phyloP scores from a whole-genome alignment of 2,113 vertebrate genomes.

The Lasiurus cinereus region DNA sequence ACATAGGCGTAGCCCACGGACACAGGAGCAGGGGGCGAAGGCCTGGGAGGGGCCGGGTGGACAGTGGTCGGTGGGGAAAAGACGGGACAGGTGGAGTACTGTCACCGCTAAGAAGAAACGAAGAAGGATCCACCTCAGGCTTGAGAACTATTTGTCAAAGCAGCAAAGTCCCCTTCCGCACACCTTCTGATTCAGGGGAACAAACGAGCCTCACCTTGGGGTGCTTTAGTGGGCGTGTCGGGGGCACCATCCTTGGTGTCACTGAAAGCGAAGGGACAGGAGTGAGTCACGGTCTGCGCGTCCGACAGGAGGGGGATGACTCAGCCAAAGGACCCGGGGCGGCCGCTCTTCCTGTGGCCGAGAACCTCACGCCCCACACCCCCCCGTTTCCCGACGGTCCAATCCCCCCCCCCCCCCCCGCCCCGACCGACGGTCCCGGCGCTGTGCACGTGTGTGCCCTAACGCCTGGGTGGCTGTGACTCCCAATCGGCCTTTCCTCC shows the following conservation, averaged over 20 bases:
- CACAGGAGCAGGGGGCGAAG: too few species aligned
- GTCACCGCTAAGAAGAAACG: too few species aligned
- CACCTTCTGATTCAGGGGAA: constrained; percentile 17
- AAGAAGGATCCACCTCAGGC: neutral
- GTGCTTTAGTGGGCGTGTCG: neutral
- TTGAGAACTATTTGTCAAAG: neutral
- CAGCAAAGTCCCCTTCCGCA: neutral
- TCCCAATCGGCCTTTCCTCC: neutral
- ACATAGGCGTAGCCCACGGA: too few species aligned
- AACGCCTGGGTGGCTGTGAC: neutral
- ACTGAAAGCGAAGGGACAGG: constrained; percentile 65
- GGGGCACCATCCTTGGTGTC: neutral
- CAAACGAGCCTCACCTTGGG: constrained; percentile 65
- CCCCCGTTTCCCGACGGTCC: neutral
- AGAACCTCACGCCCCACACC: neutral
- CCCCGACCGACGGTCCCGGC: neutral
- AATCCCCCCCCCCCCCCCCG: neutral
- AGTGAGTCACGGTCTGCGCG: neutral
- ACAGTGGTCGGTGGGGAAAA: too few species aligned
- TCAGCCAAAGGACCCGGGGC: neutral
- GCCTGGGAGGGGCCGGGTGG: too few species aligned
- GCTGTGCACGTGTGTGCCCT: neutral
- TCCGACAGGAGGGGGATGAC: constrained; percentile 27
- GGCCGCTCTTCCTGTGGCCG: neutral
- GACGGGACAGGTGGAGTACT: too few species aligned